These are phyloP conservation scores for Phaetusa simplex DNA, from an alignment of 2,113 vertebrate species.

Conservation along the genomic window DNA sequence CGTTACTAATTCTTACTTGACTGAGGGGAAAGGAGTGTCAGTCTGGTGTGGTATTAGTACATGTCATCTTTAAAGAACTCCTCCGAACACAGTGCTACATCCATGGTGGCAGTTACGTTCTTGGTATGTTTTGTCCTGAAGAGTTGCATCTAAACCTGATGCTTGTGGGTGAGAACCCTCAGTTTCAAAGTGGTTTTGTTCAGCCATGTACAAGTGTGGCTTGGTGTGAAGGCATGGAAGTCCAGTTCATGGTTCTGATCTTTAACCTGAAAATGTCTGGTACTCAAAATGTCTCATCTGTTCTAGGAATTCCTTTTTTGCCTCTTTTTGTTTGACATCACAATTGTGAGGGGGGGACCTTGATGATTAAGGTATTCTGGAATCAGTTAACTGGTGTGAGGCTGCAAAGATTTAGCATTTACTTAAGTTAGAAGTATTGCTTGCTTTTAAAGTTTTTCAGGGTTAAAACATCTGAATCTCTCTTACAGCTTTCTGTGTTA, in stretches of 20 bases:
- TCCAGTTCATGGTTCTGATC: background rate
- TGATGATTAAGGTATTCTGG: background rate
- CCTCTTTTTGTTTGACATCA: background rate
- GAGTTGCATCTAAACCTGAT: background rate
- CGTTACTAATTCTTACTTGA: background rate
- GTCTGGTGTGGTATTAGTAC: background rate
- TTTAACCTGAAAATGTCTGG: background rate
- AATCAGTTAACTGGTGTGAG: background rate
- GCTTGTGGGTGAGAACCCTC: background rate
- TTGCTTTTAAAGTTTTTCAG: background rate
- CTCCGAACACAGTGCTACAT: background rate
- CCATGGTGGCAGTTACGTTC: fast-evolving
- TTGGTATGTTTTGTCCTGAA: background rate
- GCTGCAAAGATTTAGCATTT: background rate
- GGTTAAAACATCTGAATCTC: background rate
- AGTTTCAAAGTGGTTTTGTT: background rate
- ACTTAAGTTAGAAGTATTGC: background rate
- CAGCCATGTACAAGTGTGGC: fast-evolving
- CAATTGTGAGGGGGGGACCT: background rate
- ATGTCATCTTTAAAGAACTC: background rate
- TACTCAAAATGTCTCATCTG: background rate
- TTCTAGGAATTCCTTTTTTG: background rate
- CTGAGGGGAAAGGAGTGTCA: background rate
- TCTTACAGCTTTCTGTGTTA: background rate
- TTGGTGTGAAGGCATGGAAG: background rate